Percentiles rank a stretch among this genome's conserved stretches.
These are phyloP conservation scores for Entomobrya proxima DNA, from an alignment of 2,888 invertebrate genomes.

Conservation along the genomic window DNA sequence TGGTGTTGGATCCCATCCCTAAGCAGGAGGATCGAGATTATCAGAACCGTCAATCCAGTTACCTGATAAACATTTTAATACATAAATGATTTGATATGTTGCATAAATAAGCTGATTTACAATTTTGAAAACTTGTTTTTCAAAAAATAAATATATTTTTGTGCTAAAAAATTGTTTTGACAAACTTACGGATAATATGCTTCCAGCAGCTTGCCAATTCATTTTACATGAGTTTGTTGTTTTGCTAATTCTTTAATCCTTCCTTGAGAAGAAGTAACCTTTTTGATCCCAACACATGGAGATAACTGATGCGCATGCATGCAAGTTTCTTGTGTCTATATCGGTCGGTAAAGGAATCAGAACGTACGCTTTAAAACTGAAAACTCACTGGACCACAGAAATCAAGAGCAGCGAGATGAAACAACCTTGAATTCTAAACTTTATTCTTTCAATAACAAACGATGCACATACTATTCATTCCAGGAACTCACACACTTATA, in stretches of 20 bases:
- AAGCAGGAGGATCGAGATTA: constrained; percentile 62
- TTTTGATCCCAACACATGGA: constrained; percentile 22
- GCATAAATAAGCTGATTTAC: too few relatives aligned
- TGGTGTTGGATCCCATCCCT: constrained; percentile 64
- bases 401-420: constrained; percentile 34
- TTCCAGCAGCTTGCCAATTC: constrained; percentile 59
- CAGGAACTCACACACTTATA: too few relatives aligned
- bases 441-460: too few relatives aligned
- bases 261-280: constrained; percentile 42
- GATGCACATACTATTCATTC: too few relatives aligned
- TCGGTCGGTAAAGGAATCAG: not conserved
- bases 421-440: constrained; percentile 37
- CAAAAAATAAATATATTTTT: not conserved
- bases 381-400: constrained; percentile 39
- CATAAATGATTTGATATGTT: not conserved
- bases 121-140: not conserved
- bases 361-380: not conserved
- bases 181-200: constrained; percentile 58
- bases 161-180: not conserved
- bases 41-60: constrained; percentile 59
- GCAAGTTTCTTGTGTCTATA: too few relatives aligned
- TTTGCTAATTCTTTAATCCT: not conserved
- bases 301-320: too few relatives aligned
- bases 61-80: constrained; percentile 33
- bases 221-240: constrained; percentile 14